phyloP scores from a whole-genome alignment of 2,797 vertebrate species.

The Atherinosoma microstoma region DNA sequence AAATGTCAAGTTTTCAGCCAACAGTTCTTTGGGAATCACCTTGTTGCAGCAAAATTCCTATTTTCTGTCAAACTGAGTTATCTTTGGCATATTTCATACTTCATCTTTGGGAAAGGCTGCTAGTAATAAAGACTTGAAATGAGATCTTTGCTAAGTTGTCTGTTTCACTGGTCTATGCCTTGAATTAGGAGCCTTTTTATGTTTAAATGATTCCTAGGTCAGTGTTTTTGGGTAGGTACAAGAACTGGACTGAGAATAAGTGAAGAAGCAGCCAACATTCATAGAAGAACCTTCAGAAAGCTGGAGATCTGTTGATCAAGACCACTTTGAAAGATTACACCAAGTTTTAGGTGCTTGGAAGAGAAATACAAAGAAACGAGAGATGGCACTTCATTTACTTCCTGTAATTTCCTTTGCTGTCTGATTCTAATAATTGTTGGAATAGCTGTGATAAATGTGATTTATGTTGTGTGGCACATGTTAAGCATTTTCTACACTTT shows the following conservation, averaged over 20 bases:
- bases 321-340: not conserved
- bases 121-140: not conserved
- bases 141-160: not conserved
- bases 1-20: not conserved
- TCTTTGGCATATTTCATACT: not conserved
- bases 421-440: constrained; percentile 4
- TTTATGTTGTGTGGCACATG: constrained; percentile 36
- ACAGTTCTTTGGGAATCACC: not conserved
- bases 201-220: not conserved
- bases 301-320: not conserved
- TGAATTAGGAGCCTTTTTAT: not conserved
- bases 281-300: not conserved
- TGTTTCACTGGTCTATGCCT: not conserved
- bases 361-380: not conserved
- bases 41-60: not conserved
- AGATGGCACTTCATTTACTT: not conserved
- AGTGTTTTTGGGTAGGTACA: not conserved
- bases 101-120: not conserved
- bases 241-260: not conserved
- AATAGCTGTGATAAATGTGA: constrained; percentile 4
- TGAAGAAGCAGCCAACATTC: not conserved
- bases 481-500: constrained; percentile 49
- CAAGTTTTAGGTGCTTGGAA: not conserved
- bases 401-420: not conserved
- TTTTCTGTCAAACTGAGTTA: not conserved